Evolutionary conservation across 2,113 vertebrate genomes (phyloP).

Genomic region (Boulengeromyrus knoepffleri): DNA sequence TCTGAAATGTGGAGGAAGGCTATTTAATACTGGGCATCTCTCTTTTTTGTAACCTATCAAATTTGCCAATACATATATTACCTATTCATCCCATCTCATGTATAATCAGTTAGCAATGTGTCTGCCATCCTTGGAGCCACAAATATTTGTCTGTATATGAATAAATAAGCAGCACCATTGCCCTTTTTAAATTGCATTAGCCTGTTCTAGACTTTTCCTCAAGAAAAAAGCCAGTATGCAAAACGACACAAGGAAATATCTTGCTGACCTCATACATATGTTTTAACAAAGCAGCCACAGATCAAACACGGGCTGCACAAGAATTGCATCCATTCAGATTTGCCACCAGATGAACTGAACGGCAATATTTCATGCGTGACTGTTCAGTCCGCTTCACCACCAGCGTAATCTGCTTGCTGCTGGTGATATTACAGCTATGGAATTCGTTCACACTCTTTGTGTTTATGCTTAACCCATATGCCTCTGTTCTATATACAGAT

Average conservation of each 20-base stretch:
- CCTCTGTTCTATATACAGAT: not conserved
- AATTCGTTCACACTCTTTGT: not conserved
- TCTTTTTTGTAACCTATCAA: not conserved
- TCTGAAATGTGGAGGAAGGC: not conserved
- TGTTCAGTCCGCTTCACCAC: not conserved
- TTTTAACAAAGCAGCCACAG: not conserved
- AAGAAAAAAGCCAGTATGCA: not conserved
- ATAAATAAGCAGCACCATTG: not conserved
- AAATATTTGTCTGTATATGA: constrained; percentile 5
- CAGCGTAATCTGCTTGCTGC: not conserved
- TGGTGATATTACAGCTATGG: not conserved
- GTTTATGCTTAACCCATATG: not conserved
- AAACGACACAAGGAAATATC: constrained; percentile 1
- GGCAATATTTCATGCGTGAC: not conserved
- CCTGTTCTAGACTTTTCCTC: too few relatives aligned
- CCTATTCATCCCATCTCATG: not conserved
- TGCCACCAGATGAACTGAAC: not conserved
- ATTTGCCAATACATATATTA: not conserved
- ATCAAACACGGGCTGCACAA: not conserved
- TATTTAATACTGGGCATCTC: not conserved
- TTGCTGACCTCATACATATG: not conserved
- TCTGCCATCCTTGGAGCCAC: not conserved
- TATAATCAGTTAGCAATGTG: not conserved
- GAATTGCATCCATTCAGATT: not conserved
- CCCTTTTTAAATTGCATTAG: not conserved